Conservation (phyloP, 1,140 invertebrate genomes). For the Scylla paramamosain region DNA sequence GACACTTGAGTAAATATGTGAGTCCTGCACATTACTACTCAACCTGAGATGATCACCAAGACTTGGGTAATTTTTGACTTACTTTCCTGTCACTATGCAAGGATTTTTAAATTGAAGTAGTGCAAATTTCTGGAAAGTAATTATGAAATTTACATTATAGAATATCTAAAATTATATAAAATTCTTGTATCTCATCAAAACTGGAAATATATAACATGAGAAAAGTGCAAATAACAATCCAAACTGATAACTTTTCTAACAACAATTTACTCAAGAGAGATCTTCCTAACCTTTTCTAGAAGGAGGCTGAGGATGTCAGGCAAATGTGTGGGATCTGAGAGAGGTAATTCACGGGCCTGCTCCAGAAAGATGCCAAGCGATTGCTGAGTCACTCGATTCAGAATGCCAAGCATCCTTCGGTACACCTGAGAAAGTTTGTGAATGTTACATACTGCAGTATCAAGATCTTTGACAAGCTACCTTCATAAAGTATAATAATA, state of each 20-base stretch:
- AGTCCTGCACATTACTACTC: too few species aligned
- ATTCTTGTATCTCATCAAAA: too few species aligned
- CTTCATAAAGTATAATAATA: too few species aligned
- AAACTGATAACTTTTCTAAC: background rate
- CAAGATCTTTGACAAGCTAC: too few species aligned
- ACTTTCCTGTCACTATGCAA: too few species aligned
- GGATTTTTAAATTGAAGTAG: too few species aligned
- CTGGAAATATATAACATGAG: background rate
- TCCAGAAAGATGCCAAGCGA: conserved; percentile 63
- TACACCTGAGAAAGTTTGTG: conserved; percentile 51
- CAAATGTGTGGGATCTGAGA: conserved; percentile 63
- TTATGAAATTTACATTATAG: too few species aligned
- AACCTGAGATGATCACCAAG: too few species aligned
- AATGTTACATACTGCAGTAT: background rate
- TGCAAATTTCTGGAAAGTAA: too few species aligned
- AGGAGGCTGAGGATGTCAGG: conserved; percentile 64
- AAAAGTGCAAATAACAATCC: background rate
- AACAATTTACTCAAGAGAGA: background rate
- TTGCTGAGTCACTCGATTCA: conserved; percentile 71
- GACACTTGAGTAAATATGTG: too few species aligned
- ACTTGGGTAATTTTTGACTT: too few species aligned
- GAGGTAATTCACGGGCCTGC: conserved; percentile 63
- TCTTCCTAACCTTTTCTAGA: conserved; percentile 61
- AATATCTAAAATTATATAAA: too few species aligned
- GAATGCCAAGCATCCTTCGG: conserved; percentile 67